Percentiles rank a stretch among this genome's conserved stretches.
Evolutionary conservation across 2,888 invertebrate species (phyloP).

Genomic region (Neria commutata): DNA sequence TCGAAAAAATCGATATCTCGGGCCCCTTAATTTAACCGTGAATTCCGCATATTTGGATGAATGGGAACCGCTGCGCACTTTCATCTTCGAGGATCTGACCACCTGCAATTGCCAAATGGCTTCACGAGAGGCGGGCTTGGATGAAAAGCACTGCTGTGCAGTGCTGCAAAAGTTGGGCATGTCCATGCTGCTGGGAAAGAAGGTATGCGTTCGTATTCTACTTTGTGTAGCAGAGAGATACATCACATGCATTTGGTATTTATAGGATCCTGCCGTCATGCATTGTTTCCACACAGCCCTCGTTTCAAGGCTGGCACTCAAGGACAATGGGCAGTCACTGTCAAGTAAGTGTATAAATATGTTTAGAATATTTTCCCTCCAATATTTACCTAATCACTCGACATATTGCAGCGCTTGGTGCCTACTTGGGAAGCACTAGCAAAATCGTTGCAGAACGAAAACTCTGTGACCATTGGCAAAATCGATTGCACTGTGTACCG

Average conservation of each 20-base stretch:
- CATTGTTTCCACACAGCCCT: constrained; percentile 18
- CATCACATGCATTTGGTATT: neutral
- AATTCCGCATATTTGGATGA: too few relatives aligned
- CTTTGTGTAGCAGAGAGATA: neutral
- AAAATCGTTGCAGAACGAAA: constrained; percentile 70
- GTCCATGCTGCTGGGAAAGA: constrained; percentile 63
- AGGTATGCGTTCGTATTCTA: constrained; percentile 44
- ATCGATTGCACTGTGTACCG: constrained; percentile 84
- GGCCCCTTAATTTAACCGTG: too few relatives aligned
- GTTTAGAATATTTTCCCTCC: too few relatives aligned
- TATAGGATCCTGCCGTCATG: constrained; percentile 16
- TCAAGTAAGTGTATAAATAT: constrained; percentile 69
- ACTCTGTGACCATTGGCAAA: constrained; percentile 76
- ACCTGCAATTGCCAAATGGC: constrained; percentile 62
- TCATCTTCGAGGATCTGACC: constrained; percentile 63
- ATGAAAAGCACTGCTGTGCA: constrained; percentile 62
- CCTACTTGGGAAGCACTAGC: constrained; percentile 86
- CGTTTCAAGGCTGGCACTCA: neutral
- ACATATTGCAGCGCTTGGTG: constrained; percentile 69
- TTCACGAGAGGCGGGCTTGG: constrained; percentile 63
- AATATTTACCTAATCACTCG: too few relatives aligned
- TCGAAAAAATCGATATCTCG: too few relatives aligned
- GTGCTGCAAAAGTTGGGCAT: constrained; percentile 63
- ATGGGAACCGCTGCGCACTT: constrained; percentile 34
- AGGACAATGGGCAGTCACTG: constrained; percentile 74